Base-by-base conservation (phyloP, 2,888 invertebrate species). In the Eupithecia insigniata region DNA sequence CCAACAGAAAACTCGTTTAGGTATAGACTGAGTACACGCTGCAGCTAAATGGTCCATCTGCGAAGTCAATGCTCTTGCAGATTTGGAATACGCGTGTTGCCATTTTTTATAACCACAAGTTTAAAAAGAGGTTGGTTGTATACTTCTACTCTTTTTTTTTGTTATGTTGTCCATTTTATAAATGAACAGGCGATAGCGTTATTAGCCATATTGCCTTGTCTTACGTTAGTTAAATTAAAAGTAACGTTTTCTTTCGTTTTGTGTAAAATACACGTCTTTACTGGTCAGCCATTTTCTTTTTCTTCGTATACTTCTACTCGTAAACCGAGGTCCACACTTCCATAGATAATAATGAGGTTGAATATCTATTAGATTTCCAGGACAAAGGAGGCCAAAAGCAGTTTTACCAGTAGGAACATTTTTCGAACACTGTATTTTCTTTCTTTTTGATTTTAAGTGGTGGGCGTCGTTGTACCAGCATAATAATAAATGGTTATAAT, bases 31-130 rank as follows among this genome's bases (percentile, higher is more conserved):
- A 73, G 73, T 83, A 85, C 83, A 84, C 80, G 81, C 78, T 79
- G 78, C 79, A 82, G 79, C 84, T 88, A 91, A 90, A 90, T 91
- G 89, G 89, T 89, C 85, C 90, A 90, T 88, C 88, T 80, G 82
- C 76, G 83, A 83, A 91, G 91, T 91, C 90, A 91, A 90, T 83
- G 92, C 86, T 87, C 89, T 77, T 82, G 84, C 86, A 86, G 87
- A 89, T 92, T 91, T 85, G 89, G 89, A 84, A 78, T 79, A 81
- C 83, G 79, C 82, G 82, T 86, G 83, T 85, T 84, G 86, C 85
- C 67, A 85, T 89, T 91, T 90, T 87, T 89, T 72, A 51, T 67
- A 60, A 18, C 58, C 28, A 60, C 5, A 36, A 26, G 22, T 26
- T 55, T 7, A 7, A 60, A 60, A 61, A 32, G 22, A 62, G 61